Evolutionary conservation across 2,888 invertebrate species (phyloP), one percentile per base, ranked within the genome.

Genomic region (Microctonus hyperodae): DNA sequence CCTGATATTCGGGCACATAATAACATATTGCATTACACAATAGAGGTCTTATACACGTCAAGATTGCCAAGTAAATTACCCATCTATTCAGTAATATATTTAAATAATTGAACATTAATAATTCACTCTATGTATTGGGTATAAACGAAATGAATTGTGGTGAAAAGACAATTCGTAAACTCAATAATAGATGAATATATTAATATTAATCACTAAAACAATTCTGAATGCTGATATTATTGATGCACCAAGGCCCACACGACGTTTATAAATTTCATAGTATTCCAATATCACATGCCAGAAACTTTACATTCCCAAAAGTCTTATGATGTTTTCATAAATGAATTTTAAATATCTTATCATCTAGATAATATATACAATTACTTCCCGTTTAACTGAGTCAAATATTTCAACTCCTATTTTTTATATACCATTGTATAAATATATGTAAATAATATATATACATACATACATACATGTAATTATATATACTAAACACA

Each of bases 131-230:
- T 74, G 56, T 40, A 62, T 67, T 69, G 70, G 76, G 75, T 72
- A 65, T 69, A 67, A 74, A 72, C 72, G 74, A 73, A 74, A 75
- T 75, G 72, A 73, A 75, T 79, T 69, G 78, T 81, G 81, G 79
- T 81, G 81, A 63, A 69, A 44, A 76, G 64, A 69, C 69, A 75
- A 74, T 73, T 72, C 74, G 70, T 70, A 70, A 73, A 74, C 76
- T 73, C 70, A 69, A 74, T 66, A 67, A 75, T 75, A 75, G 74
- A 64, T 66, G 69, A 65, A 75, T 73, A 75, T 73, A 67, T 25
- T 53, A 55, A 63, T 35, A 37, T 22, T 55, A 20, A 13, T 44
- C 23, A 44, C 13, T 40, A 16, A 6, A 55, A 53, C 64, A 63
- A 67, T 44, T 13, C 37, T 23, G 44, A 40, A 33, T 22, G 51